phyloP scores from a whole-genome alignment of 2,888 invertebrate genomes.

The Exocentrus adspersus region DNA sequence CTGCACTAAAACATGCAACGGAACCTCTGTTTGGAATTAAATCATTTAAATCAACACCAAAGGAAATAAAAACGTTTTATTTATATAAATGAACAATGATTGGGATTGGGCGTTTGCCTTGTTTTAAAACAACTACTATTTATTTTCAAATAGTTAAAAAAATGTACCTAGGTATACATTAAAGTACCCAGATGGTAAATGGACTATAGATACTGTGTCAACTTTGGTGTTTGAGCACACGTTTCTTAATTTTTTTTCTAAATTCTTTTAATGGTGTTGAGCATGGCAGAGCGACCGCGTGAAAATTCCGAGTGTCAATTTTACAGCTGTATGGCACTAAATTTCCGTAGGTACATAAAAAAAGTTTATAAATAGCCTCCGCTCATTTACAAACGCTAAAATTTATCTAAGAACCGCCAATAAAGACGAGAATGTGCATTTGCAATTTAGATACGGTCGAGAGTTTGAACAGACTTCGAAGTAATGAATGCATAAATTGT shows the following conservation, averaged over 20 bases:
- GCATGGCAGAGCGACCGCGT: too few species aligned
- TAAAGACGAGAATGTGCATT: conserved; percentile 23
- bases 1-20: too few species aligned
- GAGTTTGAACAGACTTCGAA: conserved; percentile 18
- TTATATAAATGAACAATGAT: too few species aligned
- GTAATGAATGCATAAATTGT: conserved; percentile 6
- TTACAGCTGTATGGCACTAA: background rate
- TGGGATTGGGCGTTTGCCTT: background rate
- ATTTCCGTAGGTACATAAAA: conserved; percentile 1
- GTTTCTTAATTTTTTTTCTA: too few species aligned
- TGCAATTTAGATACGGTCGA: conserved; percentile 21
- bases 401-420: conserved; percentile 21
- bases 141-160: background rate
- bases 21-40: too few species aligned
- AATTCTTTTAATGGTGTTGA: background rate
- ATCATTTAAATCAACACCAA: too few species aligned
- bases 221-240: too few species aligned
- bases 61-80: too few species aligned
- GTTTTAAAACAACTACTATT: background rate
- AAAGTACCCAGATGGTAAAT: background rate
- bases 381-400: conserved; percentile 9
- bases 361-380: conserved; percentile 1
- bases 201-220: background rate
- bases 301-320: conserved; percentile 9
- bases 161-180: background rate